Percentiles rank a stretch among this genome's conserved stretches.
Conservation (phyloP, 1,140 invertebrate genomes). For the Drosophila mojavensis region DNA sequence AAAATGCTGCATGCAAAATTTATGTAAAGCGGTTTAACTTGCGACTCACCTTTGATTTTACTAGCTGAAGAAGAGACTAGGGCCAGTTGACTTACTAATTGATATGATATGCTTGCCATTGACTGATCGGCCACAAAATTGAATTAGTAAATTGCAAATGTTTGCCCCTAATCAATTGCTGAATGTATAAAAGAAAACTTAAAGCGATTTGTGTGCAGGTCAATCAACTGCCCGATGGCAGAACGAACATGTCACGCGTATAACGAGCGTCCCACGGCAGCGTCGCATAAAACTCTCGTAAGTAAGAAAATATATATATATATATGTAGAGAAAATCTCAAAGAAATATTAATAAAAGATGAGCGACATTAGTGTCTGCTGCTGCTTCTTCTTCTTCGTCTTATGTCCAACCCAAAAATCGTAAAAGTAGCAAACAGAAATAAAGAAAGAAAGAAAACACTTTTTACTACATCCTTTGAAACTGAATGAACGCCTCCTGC, state of each 20-base stretch:
- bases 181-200: conserved; percentile 1
- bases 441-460: conserved; percentile 58
- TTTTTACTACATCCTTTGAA: conserved; percentile 75
- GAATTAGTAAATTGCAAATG: background rate
- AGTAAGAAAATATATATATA: background rate
- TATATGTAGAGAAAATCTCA: conserved; percentile 45
- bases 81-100: background rate
- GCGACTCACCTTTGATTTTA: too few species aligned
- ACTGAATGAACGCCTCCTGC: conserved; percentile 29
- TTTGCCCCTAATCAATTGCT: background rate
- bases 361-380: conserved; percentile 77
- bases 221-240: conserved; percentile 29
- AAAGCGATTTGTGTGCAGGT: conserved; percentile 22
- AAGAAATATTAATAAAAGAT: conserved; percentile 83
- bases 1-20: conserved; percentile 33
- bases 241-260: conserved; percentile 23
- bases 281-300: conserved; percentile 45
- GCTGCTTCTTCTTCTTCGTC: conserved; percentile 36
- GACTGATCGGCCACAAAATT: background rate
- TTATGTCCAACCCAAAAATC: conserved; percentile 74
- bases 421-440: conserved; percentile 54
- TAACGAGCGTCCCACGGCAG: conserved; percentile 49
- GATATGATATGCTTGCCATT: background rate
- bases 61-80: too few species aligned
- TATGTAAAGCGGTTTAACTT: conserved; percentile 10